These are phyloP conservation scores for Limulus polyphemus DNA, from an alignment of 2,888 invertebrate species.

Conservation along the genomic window DNA sequence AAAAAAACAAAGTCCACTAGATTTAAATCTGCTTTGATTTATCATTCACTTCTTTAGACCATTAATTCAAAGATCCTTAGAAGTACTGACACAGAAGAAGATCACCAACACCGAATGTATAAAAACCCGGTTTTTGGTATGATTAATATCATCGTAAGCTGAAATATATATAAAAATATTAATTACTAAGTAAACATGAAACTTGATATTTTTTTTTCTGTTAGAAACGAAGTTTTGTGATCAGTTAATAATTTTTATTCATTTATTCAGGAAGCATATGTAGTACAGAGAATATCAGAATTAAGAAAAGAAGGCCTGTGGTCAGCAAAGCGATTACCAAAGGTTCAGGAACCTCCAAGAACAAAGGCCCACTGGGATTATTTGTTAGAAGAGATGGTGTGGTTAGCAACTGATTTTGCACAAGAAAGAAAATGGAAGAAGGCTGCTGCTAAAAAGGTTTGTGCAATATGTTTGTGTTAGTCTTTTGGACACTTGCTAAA, in stretches of 20 bases:
- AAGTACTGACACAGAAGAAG: too few species aligned
- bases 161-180: too few species aligned
- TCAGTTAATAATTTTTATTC: conserved; percentile 23
- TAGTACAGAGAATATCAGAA: conserved; percentile 81
- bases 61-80: too few species aligned
- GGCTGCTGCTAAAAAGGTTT: conserved; percentile 73
- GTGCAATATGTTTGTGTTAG: not conserved
- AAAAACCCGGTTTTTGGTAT: too few species aligned
- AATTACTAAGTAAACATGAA: too few species aligned
- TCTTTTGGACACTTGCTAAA: conserved; percentile 10
- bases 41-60: too few species aligned
- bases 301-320: conserved; percentile 87
- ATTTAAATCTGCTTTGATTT: too few species aligned
- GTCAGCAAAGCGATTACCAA: conserved; percentile 81
- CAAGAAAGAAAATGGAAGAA: conserved; percentile 98
- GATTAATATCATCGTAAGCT: too few species aligned
- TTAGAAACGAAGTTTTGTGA: conserved; percentile 5
- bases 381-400: conserved; percentile 93
- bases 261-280: conserved; percentile 64
- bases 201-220: too few species aligned
- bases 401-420: conserved; percentile 94
- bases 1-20: too few species aligned
- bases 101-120: too few species aligned
- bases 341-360: conserved; percentile 76
- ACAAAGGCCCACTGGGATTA: conserved; percentile 97